These are phyloP conservation scores for Coturnix japonica DNA, from an alignment of 2,113 vertebrate genomes.

Conservation along the genomic window DNA sequence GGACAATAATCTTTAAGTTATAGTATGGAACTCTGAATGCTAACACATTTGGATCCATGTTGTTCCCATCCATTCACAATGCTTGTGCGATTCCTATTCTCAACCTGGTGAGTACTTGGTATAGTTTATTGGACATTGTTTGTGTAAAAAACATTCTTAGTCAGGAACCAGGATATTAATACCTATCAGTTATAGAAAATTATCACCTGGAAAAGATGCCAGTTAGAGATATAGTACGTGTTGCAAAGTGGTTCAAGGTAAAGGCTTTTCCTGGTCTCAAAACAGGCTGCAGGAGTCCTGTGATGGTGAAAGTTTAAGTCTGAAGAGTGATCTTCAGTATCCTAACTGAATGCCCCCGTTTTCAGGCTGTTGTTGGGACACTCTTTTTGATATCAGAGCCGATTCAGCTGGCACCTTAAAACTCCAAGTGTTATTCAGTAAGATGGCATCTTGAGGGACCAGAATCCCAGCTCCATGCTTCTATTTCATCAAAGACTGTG, in stretches of 20 bases:
- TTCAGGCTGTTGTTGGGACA: background rate
- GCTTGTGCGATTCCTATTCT: background rate
- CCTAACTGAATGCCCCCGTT: accelerated
- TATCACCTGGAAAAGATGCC: background rate
- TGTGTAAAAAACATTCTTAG: background rate
- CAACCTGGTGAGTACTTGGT: background rate
- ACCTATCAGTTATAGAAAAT: accelerated
- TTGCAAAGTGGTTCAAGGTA: accelerated
- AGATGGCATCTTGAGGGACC: background rate
- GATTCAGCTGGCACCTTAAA: background rate
- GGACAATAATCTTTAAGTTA: background rate
- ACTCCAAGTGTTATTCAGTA: background rate
- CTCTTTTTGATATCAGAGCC: background rate
- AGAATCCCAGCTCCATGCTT: too few relatives aligned
- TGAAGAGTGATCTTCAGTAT: background rate
- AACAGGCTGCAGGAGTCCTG: background rate
- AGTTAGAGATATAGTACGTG: background rate
- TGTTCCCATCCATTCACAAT: background rate
- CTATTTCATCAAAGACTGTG: background rate
- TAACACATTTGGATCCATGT: background rate
- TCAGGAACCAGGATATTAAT: background rate
- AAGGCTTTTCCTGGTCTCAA: background rate
- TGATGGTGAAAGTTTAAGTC: background rate
- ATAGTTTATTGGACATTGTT: background rate
- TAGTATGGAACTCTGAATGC: background rate